Evolutionary conservation across 2,888 invertebrate species (phyloP).

Genomic region (Nephrotoma flavescens): DNA sequence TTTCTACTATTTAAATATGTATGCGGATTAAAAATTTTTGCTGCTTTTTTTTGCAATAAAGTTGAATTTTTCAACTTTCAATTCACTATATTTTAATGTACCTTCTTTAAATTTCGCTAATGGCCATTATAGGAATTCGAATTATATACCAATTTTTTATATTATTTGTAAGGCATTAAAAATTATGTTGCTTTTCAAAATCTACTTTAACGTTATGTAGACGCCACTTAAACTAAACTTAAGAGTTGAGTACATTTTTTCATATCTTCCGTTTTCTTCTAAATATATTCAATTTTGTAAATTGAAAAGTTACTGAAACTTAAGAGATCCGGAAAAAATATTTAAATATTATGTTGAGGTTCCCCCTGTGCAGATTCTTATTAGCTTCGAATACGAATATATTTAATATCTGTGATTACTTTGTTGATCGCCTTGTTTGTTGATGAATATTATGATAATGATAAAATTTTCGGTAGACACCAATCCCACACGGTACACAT

Average conservation of each 20-base stretch:
- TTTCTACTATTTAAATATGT: no score
- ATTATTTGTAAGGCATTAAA: not conserved
- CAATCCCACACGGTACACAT: not conserved
- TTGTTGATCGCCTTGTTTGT: not conserved
- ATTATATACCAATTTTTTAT: not conserved
- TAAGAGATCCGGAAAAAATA: not conserved
- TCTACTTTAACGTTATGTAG: not conserved
- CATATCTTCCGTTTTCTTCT: not conserved
- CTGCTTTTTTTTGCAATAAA: no score
- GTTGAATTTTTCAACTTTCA: no score
- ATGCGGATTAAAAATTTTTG: no score
- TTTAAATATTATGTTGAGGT: not conserved
- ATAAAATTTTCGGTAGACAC: not conserved
- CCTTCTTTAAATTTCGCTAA: no score
- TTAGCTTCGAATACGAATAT: not conserved
- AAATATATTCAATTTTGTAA: not conserved
- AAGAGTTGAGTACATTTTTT: not conserved
- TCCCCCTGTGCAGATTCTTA: not conserved
- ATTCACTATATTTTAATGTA: no score
- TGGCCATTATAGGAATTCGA: not conserved
- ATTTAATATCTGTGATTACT: not conserved
- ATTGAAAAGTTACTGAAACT: not conserved
- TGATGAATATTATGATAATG: not conserved
- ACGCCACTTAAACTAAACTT: not conserved
- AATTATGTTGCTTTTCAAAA: not conserved